These are phyloP conservation scores for Phymanthus crucifer DNA, from an alignment of 92 coral and sea anemone genomes.

Conservation along the genomic window DNA sequence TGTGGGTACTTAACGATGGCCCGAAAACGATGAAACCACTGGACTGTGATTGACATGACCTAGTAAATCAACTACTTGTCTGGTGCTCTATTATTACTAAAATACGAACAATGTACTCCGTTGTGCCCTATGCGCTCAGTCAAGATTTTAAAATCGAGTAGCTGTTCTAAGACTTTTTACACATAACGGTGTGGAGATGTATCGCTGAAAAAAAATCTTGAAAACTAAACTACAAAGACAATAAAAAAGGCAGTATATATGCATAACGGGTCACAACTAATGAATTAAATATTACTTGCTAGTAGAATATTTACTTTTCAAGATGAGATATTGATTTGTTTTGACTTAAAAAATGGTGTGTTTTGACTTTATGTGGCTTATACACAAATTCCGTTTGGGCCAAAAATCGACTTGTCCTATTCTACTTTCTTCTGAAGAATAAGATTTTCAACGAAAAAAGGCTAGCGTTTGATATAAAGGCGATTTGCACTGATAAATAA, in stretches of 20 bases:
- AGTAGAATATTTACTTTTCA: background rate
- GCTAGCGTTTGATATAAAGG: background rate
- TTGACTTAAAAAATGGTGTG: background rate
- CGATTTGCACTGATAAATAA: background rate
- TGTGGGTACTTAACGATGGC: background rate
- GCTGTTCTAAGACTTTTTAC: background rate
- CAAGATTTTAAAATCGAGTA: background rate
- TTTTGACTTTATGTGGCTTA: background rate
- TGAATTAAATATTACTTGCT: slow-evolving; percentile 8
- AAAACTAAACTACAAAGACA: background rate
- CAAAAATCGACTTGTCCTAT: no score
- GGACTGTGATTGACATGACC: background rate
- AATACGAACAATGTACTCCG: background rate
- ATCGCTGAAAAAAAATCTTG: background rate
- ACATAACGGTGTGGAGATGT: no score
- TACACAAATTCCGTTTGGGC: background rate
- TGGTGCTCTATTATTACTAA: background rate
- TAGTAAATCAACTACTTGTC: background rate
- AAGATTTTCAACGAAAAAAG: background rate
- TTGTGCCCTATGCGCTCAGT: background rate
- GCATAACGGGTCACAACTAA: slow-evolving; percentile 6
- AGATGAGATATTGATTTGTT: background rate
- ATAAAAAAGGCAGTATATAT: background rate
- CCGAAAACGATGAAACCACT: background rate
- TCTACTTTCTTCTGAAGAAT: no score